Conservation (phyloP, 2,113 vertebrate species). For the Salvelinus namaycush region DNA sequence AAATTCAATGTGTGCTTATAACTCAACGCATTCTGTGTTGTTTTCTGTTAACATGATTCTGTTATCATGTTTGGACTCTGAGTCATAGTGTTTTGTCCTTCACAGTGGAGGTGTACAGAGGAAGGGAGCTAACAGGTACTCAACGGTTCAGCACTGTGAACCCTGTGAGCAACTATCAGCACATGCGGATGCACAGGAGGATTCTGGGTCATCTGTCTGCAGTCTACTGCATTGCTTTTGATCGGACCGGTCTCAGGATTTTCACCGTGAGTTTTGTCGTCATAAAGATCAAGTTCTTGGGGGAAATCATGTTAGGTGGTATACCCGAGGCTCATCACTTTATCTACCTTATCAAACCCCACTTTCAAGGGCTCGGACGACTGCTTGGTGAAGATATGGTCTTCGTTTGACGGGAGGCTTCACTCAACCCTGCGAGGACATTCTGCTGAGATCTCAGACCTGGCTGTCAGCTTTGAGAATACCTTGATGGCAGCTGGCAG, state of each 20-base stretch:
- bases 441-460: conserved; percentile 95
- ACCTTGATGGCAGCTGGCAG: conserved; percentile 95
- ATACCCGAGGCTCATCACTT: too few relatives aligned
- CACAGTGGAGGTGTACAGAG: conserved; percentile 87
- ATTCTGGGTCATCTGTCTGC: conserved; percentile 97
- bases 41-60: background rate
- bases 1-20: background rate
- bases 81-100: conserved; percentile 12
- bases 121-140: conserved; percentile 87
- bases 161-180: conserved; percentile 91
- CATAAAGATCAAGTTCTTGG: background rate
- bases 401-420: conserved; percentile 90
- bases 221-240: conserved; percentile 97
- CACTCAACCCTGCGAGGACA: conserved; percentile 92
- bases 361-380: conserved; percentile 92
- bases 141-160: conserved; percentile 85
- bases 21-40: background rate
- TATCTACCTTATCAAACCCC: background rate
- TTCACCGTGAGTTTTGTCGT: conserved; percentile 88
- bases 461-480: conserved; percentile 97
- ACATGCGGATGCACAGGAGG: conserved; percentile 90
- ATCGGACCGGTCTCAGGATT: conserved; percentile 94
- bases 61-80: background rate
- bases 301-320: background rate
- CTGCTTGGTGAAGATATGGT: conserved; percentile 98